Evolutionary conservation across 2,797 vertebrate genomes (phyloP).

Genomic region (Oophaga sylvatica): DNA sequence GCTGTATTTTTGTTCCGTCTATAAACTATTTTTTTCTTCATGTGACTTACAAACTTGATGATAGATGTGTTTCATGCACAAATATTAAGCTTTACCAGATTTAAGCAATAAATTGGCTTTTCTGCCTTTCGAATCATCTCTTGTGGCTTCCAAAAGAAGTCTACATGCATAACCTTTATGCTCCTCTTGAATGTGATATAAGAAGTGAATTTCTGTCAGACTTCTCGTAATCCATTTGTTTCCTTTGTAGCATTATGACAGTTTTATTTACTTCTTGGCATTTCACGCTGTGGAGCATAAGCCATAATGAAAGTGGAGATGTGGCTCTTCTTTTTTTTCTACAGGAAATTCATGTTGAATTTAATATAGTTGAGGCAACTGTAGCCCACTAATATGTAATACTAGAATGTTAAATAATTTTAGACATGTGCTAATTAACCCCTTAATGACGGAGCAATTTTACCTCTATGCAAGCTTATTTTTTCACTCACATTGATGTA

Average conservation of each 20-base stretch:
- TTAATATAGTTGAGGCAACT: neutral
- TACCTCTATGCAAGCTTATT: no score
- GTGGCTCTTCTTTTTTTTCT: conserved; percentile 12
- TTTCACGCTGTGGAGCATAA: conserved; percentile 39
- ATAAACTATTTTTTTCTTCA: neutral
- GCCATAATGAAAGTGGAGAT: conserved; percentile 43
- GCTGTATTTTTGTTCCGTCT: neutral
- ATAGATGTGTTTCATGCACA: conserved; percentile 24
- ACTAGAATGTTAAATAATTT: neutral
- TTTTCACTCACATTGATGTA: no score
- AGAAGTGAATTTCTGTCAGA: conserved; percentile 50
- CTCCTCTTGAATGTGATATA: conserved; percentile 50
- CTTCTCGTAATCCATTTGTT: conserved; percentile 46
- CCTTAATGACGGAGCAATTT: no score
- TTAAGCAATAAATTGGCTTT: conserved; percentile 47
- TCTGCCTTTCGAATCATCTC: conserved; percentile 37
- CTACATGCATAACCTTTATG: conserved; percentile 46
- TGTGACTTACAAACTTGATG: neutral
- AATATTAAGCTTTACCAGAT: conserved; percentile 14
- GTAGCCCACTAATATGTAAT: neutral
- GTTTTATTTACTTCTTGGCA: conserved; percentile 55
- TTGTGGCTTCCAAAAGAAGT: conserved; percentile 38
- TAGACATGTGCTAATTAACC: neutral
- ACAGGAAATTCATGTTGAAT: conserved; percentile 18
- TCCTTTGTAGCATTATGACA: conserved; percentile 47